Evolutionary conservation across 1,140 invertebrate genomes (phyloP).

Genomic region (Dufourea novaeangliae): DNA sequence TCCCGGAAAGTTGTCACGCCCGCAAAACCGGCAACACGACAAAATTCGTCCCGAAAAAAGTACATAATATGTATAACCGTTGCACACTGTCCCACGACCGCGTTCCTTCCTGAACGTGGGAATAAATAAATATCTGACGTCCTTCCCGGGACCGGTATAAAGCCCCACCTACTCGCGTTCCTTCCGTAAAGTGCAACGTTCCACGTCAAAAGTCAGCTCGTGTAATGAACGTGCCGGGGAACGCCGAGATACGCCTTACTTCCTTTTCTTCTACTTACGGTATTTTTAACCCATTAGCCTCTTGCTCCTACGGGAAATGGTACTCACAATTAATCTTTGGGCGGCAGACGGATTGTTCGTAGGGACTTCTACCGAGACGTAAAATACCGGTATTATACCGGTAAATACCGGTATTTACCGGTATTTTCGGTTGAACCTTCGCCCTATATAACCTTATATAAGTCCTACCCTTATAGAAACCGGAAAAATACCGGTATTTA

Average conservation of each 20-base stretch:
- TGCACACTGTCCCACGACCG: neutral
- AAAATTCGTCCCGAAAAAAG: neutral
- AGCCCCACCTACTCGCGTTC: slow-evolving; percentile 51
- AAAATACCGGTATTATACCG: no score
- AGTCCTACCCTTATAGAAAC: no score
- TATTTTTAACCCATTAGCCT: no score
- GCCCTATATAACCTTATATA: no score
- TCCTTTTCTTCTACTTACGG: slow-evolving; percentile 28
- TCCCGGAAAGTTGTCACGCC: neutral
- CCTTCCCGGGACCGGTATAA: slow-evolving; percentile 31
- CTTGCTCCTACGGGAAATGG: no score
- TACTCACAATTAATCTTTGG: no score
- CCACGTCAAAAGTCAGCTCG: slow-evolving; percentile 45
- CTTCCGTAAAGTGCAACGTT: slow-evolving; percentile 72
- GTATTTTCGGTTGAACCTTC: no score
- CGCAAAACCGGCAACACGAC: neutral
- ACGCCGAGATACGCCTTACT: slow-evolving; percentile 4
- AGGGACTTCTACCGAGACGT: no score
- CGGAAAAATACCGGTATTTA: no score
- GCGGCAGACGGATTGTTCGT: no score
- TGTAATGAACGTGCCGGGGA: slow-evolving; percentile 26
- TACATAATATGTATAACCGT: no score
- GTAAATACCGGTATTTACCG: no score
- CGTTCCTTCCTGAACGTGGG: slow-evolving; percentile 39
- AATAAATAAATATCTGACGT: slow-evolving; percentile 31